phyloP scores from a whole-genome alignment of 1,140 invertebrate genomes.

The Bombus impatiens region DNA sequence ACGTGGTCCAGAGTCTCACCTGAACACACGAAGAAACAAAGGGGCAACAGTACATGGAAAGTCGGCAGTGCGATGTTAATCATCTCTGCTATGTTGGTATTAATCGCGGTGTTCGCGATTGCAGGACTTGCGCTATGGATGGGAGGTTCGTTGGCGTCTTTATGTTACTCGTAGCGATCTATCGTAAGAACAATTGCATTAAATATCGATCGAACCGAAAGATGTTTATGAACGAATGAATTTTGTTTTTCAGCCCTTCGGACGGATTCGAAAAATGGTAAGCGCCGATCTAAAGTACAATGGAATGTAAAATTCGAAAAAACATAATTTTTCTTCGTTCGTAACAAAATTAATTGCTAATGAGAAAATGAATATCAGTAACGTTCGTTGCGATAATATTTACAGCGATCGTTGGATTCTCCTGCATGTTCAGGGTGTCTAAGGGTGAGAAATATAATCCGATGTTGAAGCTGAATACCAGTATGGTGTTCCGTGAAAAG shows the following conservation, averaged over 20 bases:
- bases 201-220: background rate
- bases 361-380: background rate
- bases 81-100: slow-evolving; percentile 86
- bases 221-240: background rate
- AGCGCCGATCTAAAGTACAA: slow-evolving; percentile 29
- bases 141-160: slow-evolving; percentile 84
- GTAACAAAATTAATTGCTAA: background rate
- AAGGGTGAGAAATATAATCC: slow-evolving; percentile 86
- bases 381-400: slow-evolving; percentile 62
- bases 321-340: background rate
- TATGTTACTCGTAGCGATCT: background rate
- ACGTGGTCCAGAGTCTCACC: slow-evolving; percentile 77
- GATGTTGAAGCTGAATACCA: slow-evolving; percentile 83
- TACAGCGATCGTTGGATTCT: slow-evolving; percentile 87
- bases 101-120: slow-evolving; percentile 88
- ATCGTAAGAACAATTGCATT: background rate
- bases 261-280: slow-evolving; percentile 81
- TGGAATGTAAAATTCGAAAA: too few species aligned
- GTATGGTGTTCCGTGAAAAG: slow-evolving; percentile 83
- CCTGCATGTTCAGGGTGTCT: slow-evolving; percentile 86
- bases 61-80: slow-evolving; percentile 87
- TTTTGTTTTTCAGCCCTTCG: slow-evolving; percentile 79
- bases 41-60: slow-evolving; percentile 78
- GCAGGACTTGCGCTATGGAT: slow-evolving; percentile 90
- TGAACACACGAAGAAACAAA: slow-evolving; percentile 70